Evolutionary conservation across 53 echinoderm and acorn worm genomes (phyloP).

Genomic region (Astropecten irregularis): DNA sequence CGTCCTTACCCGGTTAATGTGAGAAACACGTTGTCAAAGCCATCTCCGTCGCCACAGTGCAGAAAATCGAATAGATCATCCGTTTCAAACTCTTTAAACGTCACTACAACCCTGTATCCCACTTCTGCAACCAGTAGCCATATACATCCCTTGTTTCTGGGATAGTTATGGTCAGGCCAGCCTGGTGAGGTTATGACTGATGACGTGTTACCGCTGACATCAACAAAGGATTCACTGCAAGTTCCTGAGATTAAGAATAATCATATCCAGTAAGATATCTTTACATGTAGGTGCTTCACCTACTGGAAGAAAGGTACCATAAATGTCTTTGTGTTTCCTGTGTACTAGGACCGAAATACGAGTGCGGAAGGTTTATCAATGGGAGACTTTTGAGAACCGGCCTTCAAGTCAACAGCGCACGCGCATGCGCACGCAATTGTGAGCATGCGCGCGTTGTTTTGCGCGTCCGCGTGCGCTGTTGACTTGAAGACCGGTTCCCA

Average conservation of each 20-base stretch:
- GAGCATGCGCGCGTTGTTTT: too few species aligned
- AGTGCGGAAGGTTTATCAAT: too few species aligned
- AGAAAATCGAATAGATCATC: not conserved
- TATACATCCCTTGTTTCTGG: not conserved
- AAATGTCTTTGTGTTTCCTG: not conserved
- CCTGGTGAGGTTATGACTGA: too few species aligned
- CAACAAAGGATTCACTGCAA: not conserved
- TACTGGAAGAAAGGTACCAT: not conserved
- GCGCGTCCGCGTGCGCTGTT: too few species aligned
- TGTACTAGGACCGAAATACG: too few species aligned
- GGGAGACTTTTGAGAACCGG: too few species aligned
- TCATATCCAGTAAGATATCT: not conserved
- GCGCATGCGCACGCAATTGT: too few species aligned
- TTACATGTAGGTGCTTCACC: not conserved
- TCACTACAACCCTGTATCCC: not conserved
- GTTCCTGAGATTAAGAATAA: not conserved
- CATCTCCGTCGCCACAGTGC: not conserved
- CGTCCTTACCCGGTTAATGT: too few species aligned
- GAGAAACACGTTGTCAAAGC: too few species aligned
- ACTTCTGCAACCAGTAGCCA: constrained; percentile 37
- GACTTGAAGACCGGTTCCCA: too few species aligned
- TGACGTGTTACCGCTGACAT: too few species aligned
- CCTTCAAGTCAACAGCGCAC: too few species aligned
- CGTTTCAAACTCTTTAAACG: not conserved
- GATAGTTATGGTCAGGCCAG: not conserved